phyloP scores from a whole-genome alignment of 2,113 vertebrate genomes.

The Callipepla californica region DNA sequence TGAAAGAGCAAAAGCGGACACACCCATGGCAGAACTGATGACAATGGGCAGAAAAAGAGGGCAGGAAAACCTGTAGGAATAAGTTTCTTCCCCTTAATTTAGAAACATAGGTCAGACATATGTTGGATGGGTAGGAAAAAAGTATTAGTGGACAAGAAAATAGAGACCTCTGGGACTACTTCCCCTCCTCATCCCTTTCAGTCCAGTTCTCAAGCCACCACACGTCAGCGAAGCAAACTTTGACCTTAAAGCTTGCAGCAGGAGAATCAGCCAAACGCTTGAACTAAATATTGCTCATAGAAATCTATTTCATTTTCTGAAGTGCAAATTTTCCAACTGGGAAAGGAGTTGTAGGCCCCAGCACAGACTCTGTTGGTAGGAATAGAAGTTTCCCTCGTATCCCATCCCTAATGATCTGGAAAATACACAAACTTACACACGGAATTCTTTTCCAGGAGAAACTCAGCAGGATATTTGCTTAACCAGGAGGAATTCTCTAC shows the following conservation, averaged over 20 bases:
- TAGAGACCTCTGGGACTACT: neutral
- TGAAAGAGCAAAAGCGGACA: neutral
- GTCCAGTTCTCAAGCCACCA: neutral
- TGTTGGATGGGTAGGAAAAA: constrained; percentile 37
- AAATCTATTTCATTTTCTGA: constrained; percentile 37
- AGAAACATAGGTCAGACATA: constrained; percentile 51
- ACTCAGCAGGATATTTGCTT: constrained; percentile 12
- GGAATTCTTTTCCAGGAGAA: neutral
- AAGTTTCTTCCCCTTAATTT: constrained; percentile 22
- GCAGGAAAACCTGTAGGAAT: neutral
- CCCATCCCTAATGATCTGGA: constrained; percentile 4
- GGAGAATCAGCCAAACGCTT: constrained; percentile 36
- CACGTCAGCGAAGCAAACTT: constrained; percentile 44
- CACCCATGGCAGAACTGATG: constrained; percentile 18
- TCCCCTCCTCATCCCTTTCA: constrained; percentile 15
- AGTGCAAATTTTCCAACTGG: constrained; percentile 42
- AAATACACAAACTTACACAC: constrained; percentile 2
- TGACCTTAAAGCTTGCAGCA: constrained; percentile 17
- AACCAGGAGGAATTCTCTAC: constrained; percentile 19
- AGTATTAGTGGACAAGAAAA: neutral
- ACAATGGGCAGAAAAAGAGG: constrained; percentile 22
- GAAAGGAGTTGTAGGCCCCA: constrained; percentile 33
- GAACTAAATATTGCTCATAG: constrained; percentile 50
- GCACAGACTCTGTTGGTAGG: constrained; percentile 18
- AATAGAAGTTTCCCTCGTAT: neutral